Evolutionary conservation across 1,140 invertebrate species (phyloP).

Genomic region (Venturia canescens): DNA sequence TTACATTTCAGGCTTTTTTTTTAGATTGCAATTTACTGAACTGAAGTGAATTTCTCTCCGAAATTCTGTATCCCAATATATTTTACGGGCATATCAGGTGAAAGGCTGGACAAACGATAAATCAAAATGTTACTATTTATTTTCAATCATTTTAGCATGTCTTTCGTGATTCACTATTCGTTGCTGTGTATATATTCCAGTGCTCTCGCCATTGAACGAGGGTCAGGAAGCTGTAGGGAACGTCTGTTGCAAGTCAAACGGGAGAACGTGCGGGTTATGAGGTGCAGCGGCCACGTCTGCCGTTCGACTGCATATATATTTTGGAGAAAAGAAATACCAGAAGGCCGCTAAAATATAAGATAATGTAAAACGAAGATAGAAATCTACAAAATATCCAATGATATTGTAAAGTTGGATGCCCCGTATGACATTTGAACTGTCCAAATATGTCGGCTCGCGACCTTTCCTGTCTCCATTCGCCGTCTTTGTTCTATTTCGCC

Average conservation of each 20-base stretch:
- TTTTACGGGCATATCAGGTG: too few species aligned
- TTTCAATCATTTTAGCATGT: too few species aligned
- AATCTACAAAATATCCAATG: neutral
- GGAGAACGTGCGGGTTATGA: neutral
- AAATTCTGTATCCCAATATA: too few species aligned
- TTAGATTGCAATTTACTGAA: too few species aligned
- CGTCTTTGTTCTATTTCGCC: too few species aligned
- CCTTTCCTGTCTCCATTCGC: neutral
- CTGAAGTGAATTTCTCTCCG: too few species aligned
- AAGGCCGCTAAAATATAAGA: neutral
- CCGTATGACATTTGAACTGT: slow-evolving; percentile 4
- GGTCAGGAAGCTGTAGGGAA: neutral
- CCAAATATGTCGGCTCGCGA: slow-evolving; percentile 24
- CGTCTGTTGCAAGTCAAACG: neutral
- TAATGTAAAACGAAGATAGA: neutral
- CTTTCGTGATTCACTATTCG: too few species aligned
- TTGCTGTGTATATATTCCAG: too few species aligned
- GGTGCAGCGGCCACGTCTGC: neutral
- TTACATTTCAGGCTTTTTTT: too few species aligned
- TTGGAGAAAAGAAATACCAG: neutral
- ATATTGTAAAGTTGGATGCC: neutral
- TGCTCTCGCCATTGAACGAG: too few species aligned
- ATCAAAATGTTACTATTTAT: too few species aligned
- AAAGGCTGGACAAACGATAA: too few species aligned
- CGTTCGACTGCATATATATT: neutral